A percentile compares a stretch with the other conserved stretches of the same genome.
Evolutionary conservation across 2,797 vertebrate species (phyloP).

Genomic region (Caiman crocodilus): DNA sequence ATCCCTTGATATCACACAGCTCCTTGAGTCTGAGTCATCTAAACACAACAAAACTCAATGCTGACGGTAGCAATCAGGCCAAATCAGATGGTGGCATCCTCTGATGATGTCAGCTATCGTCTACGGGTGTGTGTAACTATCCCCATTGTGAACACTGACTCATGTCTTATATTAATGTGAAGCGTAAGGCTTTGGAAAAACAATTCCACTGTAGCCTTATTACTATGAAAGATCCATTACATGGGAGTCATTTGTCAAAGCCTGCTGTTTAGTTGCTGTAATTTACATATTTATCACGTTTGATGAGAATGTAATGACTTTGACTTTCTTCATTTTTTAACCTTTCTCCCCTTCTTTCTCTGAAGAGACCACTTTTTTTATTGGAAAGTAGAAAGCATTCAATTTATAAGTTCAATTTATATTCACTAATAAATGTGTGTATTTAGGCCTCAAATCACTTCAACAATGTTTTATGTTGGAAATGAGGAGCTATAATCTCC

Average conservation of each 20-base stretch:
- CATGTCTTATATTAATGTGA: constrained; percentile 67
- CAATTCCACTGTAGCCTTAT: constrained; percentile 85
- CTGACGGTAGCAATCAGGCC: constrained; percentile 16
- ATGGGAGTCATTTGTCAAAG: constrained; percentile 89
- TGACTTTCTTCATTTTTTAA: constrained; percentile 77
- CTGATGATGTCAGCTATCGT: constrained; percentile 40
- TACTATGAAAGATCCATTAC: constrained; percentile 90
- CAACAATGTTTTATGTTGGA: background rate
- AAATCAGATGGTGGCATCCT: constrained; percentile 13
- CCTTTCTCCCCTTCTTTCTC: constrained; percentile 71
- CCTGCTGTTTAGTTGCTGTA: constrained; percentile 84
- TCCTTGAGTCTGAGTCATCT: constrained; percentile 6
- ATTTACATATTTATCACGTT: constrained; percentile 95
- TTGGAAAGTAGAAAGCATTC: constrained; percentile 54
- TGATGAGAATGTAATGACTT: constrained; percentile 85
- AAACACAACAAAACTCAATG: background rate
- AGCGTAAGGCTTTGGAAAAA: constrained; percentile 71
- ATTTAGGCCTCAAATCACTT: constrained; percentile 6
- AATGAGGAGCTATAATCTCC: background rate
- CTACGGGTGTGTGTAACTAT: constrained; percentile 13
- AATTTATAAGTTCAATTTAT: constrained; percentile 63
- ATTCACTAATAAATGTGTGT: constrained; percentile 44
- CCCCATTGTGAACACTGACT: constrained; percentile 42
- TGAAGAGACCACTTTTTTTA: constrained; percentile 53
- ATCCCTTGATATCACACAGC: background rate